Base-by-base conservation (phyloP, 2,888 invertebrate genomes). In the Pollenia labialis region DNA sequence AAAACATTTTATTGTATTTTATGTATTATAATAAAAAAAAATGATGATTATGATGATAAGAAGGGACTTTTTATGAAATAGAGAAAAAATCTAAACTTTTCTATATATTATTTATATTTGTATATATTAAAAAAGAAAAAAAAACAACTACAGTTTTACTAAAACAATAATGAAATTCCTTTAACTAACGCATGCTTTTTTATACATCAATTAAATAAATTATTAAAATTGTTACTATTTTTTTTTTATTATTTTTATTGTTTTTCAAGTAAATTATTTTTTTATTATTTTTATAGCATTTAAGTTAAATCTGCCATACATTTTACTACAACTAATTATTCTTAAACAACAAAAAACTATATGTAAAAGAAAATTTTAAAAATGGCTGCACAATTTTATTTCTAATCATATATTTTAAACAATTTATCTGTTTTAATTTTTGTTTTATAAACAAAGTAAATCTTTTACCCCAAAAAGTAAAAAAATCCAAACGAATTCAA, bases 271-370 rank as follows among this genome's bases (percentile, higher is more conserved):
- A 68, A 84, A 80, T 77, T 84, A 77, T 74, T 48, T 81, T 72
- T 52, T 82, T 83, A 62, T 79, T 72, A 16, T 82, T 81, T 85
- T 74, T 56, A 23, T 88, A 88, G 87, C 77, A 81, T 85, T 83
- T 87, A 88, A 88, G 87, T 88, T 88, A 62, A 87, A 81, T 88
- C 79, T 88, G 88, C 88, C 88, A 87, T 88, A 85, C 62, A 80
- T 82, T 87, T 85, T 86, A 81, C 77, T 79, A 64, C 54, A 76
- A 44, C 16, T 66, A 71, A 82, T 69, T 64, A 44, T 64, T 40
- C 23, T 66, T 66, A 77, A 60, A 76, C 18, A 75, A 74, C 50
- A 18, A 52, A 81, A 77, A 75, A 81, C 32, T 75, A 14, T 14
- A 23, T 10, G 16, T 48, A 11, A 11, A 71, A 40, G 23, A 69